Conservation (phyloP, 2,888 invertebrate species). For the Neoaliturus tenellus region DNA sequence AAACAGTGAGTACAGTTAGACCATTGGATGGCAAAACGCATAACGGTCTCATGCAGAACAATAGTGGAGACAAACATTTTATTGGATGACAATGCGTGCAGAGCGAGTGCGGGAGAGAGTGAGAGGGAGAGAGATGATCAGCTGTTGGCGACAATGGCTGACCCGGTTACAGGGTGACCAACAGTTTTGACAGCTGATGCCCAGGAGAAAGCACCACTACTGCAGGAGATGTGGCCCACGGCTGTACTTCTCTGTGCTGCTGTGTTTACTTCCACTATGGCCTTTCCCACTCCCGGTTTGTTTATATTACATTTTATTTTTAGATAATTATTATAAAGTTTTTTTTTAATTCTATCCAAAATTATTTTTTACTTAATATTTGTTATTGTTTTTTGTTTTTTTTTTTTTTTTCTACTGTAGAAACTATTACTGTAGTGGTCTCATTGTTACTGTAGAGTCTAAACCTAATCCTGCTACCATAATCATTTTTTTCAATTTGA, state of each 20-base stretch:
- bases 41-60: not conserved
- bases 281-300: constrained; percentile 21
- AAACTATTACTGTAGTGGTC: no score
- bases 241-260: not conserved
- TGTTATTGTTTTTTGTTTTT: no score
- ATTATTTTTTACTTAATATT: no score
- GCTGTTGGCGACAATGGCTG: constrained; percentile 33
- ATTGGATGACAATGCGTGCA: not conserved
- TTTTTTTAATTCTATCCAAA: no score
- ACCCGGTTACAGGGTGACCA: constrained; percentile 24
- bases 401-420: no score
- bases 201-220: constrained; percentile 7
- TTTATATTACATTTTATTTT: not conserved
- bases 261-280: not conserved
- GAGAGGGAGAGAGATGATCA: not conserved
- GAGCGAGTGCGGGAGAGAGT: not conserved
- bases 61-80: not conserved
- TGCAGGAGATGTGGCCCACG: constrained; percentile 12
- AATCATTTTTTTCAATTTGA: no score
- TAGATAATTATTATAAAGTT: no score
- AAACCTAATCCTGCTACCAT: no score
- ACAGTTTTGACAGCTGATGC: constrained; percentile 14
- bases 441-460: no score
- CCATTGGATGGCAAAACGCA: not conserved
- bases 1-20: not conserved